Evolutionary conservation across 2,113 vertebrate genomes (phyloP).

Genomic region (Burhinus oedicnemus): DNA sequence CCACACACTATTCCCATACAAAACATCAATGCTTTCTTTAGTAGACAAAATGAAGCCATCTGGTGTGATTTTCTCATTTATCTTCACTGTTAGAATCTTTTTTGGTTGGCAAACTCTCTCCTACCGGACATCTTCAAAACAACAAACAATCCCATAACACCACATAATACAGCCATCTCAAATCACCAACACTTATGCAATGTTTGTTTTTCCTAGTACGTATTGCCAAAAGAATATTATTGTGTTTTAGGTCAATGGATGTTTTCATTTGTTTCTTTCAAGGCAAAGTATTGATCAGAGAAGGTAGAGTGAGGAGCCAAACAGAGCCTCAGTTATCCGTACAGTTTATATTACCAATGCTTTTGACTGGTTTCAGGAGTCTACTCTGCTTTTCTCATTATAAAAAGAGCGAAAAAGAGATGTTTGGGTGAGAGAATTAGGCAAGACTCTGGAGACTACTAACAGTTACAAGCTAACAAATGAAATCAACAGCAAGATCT

Average conservation of each 20-base stretch:
- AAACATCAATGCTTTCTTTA: not conserved
- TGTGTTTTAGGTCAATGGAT: not conserved
- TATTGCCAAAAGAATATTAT: not conserved
- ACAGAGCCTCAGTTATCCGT: not conserved
- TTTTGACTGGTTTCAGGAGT: not conserved
- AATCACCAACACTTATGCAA: not conserved
- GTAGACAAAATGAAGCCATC: not conserved
- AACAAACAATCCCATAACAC: not conserved
- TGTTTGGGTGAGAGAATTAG: not conserved
- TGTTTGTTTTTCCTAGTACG: not conserved
- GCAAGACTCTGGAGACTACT: not conserved
- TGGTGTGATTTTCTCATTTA: not conserved
- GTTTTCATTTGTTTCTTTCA: not conserved
- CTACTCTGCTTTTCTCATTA: not conserved
- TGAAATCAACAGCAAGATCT: slow-evolving; percentile 22
- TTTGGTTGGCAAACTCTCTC: not conserved
- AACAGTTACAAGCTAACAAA: not conserved
- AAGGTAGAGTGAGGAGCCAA: not conserved
- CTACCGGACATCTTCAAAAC: not conserved
- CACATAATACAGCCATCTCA: not conserved
- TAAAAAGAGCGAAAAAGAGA: not conserved
- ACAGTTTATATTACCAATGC: not conserved
- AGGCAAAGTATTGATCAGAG: not conserved
- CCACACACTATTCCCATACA: not conserved
- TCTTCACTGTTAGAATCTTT: not conserved